A percentile compares a stretch with the other conserved stretches of the same genome.
Conservation (phyloP, 1,140 invertebrate species). For the Gryon sp. region DNA sequence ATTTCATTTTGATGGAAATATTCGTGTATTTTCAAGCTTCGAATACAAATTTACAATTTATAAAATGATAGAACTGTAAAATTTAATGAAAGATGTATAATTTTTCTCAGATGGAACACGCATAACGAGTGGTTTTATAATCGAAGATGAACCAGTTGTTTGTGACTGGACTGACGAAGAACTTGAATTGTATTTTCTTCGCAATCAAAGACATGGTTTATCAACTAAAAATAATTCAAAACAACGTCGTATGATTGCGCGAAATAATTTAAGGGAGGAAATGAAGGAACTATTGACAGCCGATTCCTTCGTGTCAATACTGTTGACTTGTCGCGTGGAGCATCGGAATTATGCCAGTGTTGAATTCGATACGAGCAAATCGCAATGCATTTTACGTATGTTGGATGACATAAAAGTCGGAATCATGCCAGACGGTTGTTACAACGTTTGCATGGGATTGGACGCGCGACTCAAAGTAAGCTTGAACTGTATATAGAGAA, state of each 20-base stretch:
- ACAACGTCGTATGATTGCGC: not conserved
- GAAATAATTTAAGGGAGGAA: conserved; percentile 46
- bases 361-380: conserved; percentile 73
- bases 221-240: conserved; percentile 9
- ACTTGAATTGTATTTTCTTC: conserved; percentile 57
- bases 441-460: conserved; percentile 22
- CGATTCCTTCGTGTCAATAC: conserved; percentile 79
- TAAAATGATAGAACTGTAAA: too few relatives aligned
- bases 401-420: conserved; percentile 38
- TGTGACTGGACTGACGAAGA: conserved; percentile 71
- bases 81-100: too few relatives aligned
- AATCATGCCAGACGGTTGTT: conserved; percentile 46
- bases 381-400: conserved; percentile 66
- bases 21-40: too few relatives aligned
- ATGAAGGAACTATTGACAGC: conserved; percentile 61
- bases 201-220: conserved; percentile 29
- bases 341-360: conserved; percentile 80
- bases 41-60: too few relatives aligned
- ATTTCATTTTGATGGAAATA: too few relatives aligned
- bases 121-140: conserved; percentile 76
- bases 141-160: conserved; percentile 71
- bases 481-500: not conserved
- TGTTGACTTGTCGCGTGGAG: conserved; percentile 78
- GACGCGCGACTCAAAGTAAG: conserved; percentile 37
- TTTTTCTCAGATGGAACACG: conserved; percentile 76